These are phyloP conservation scores for Asarcornis scutulata DNA, from an alignment of 2,113 vertebrate genomes.

Conservation along the genomic window DNA sequence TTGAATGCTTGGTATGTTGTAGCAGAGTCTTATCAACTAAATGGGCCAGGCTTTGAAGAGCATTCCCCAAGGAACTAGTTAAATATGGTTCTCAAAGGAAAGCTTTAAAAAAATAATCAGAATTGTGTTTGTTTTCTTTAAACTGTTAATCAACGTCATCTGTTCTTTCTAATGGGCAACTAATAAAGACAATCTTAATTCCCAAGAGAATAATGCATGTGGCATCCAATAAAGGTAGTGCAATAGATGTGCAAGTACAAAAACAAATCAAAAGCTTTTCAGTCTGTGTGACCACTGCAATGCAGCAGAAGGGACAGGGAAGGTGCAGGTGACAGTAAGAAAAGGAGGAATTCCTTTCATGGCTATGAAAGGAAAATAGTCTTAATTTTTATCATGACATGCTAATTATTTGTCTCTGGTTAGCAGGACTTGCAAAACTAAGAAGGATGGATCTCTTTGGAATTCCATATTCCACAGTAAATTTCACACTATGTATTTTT, in stretches of 20 bases:
- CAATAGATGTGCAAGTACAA: background rate
- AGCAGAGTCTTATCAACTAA: background rate
- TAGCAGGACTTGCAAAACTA: background rate
- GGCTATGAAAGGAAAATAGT: background rate
- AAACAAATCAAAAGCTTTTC: background rate
- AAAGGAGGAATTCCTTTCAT: background rate
- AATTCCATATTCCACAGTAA: background rate
- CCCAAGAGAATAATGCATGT: background rate
- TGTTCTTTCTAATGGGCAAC: background rate
- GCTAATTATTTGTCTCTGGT: background rate
- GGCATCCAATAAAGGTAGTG: background rate
- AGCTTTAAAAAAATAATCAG: background rate
- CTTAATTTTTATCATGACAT: background rate
- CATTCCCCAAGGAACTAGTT: background rate
- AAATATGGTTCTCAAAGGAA: background rate
- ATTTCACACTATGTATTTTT: background rate
- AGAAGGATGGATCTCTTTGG: background rate
- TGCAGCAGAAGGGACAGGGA: background rate
- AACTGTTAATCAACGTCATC: background rate
- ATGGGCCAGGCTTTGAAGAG: background rate
- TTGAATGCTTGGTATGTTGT: background rate
- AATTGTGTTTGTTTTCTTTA: background rate
- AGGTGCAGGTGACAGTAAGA: background rate
- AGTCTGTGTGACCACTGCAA: background rate
- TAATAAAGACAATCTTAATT: conserved; percentile 4